These are phyloP conservation scores for Cranoglanis bouderius DNA, from an alignment of 2,113 vertebrate genomes.

Conservation along the genomic window DNA sequence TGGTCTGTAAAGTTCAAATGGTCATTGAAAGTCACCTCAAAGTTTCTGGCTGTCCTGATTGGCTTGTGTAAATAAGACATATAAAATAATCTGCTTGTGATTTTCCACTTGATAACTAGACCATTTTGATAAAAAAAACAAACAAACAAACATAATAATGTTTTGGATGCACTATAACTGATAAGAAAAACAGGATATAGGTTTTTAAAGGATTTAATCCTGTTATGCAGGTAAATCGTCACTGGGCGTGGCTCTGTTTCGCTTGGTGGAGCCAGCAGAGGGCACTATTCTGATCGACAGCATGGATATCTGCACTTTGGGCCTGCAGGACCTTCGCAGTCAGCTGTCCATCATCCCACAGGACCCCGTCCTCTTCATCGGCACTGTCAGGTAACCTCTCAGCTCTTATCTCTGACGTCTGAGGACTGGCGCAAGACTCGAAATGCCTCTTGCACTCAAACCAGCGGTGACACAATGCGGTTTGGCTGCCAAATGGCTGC, in stretches of 20 bases:
- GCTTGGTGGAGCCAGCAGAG: constrained; percentile 71
- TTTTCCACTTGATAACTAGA: not conserved
- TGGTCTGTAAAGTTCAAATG: too few species aligned
- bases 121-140: not conserved
- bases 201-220: not conserved
- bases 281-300: constrained; percentile 77
- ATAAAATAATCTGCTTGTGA: too few species aligned
- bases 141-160: not conserved
- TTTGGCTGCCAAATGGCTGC: not conserved
- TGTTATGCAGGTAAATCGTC: constrained; percentile 77
- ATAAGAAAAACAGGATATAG: not conserved
- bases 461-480: not conserved
- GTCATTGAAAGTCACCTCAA: too few species aligned
- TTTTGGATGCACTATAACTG: not conserved
- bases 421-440: not conserved
- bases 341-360: constrained; percentile 82
- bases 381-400: constrained; percentile 75
- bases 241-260: constrained; percentile 76
- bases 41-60: too few species aligned
- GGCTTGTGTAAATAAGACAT: too few species aligned
- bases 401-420: not conserved
- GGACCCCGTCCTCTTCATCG: constrained; percentile 80
- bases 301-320: constrained; percentile 68
- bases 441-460: not conserved
- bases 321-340: constrained; percentile 76